Conservation (phyloP, 1,140 invertebrate genomes). For the Papilio machaon region DNA sequence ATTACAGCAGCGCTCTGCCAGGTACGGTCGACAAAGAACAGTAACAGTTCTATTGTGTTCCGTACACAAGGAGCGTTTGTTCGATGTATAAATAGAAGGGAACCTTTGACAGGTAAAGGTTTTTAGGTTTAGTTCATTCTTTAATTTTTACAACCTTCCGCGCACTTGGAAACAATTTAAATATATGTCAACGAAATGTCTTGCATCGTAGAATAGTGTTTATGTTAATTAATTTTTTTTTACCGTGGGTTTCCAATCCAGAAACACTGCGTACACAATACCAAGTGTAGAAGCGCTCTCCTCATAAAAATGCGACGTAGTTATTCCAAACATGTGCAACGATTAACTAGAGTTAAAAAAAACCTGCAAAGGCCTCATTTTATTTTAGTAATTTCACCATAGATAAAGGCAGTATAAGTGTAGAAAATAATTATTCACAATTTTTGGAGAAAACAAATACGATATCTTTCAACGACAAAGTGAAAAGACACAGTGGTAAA, state of each 20-base stretch:
- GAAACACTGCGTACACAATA: too few species aligned
- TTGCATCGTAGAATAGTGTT: too few species aligned
- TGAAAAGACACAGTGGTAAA: too few species aligned
- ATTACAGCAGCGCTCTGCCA: background rate
- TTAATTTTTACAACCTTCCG: background rate
- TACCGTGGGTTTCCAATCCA: background rate
- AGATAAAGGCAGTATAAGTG: too few species aligned
- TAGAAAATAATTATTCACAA: too few species aligned
- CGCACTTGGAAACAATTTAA: background rate
- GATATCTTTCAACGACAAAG: too few species aligned
- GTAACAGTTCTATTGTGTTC: conserved; percentile 12
- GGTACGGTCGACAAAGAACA: background rate
- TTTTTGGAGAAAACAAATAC: too few species aligned
- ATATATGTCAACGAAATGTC: too few species aligned
- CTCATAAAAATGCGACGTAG: background rate
- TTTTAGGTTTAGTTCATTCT: background rate
- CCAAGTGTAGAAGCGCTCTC: background rate
- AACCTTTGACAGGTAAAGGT: background rate
- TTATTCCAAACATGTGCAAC: background rate
- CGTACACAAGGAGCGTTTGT: background rate
- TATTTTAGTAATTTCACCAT: background rate
- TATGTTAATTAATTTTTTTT: background rate
- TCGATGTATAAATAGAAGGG: background rate
- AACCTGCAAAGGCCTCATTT: background rate
- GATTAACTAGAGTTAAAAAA: background rate